These are phyloP conservation scores for Tragelaphus scriptus DNA, from an alignment of 2,113 vertebrate species.

Conservation along the genomic window DNA sequence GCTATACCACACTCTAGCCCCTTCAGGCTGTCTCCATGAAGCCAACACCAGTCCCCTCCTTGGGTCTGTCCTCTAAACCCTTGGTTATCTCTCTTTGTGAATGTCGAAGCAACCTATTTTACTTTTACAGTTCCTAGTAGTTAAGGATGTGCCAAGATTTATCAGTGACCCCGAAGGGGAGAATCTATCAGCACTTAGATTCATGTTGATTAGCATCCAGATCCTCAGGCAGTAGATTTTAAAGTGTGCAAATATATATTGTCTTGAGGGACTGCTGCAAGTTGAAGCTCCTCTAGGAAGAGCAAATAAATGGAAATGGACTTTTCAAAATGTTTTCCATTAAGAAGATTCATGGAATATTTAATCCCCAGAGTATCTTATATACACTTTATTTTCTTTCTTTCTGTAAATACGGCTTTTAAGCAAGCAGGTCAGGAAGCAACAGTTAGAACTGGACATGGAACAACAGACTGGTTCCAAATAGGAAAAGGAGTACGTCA, in stretches of 20 bases:
- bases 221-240: neutral
- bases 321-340: neutral
- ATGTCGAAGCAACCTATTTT: neutral
- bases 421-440: neutral
- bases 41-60: neutral
- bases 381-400: neutral
- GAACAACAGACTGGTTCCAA: too few species aligned
- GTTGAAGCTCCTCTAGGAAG: neutral
- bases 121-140: neutral
- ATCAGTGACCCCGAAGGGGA: neutral
- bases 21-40: neutral
- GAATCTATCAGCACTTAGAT: neutral
- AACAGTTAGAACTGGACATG: too few species aligned
- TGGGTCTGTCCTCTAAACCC: neutral
- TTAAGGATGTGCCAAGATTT: neutral
- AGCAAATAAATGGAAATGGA: neutral
- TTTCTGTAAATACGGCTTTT: neutral
- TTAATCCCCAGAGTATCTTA: neutral
- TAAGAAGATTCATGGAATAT: neutral
- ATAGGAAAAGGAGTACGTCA: too few species aligned
- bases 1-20: neutral
- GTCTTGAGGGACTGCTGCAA: neutral
- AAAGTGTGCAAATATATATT: neutral
- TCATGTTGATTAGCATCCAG: neutral
- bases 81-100: neutral